phyloP scores from a whole-genome alignment of 1,140 invertebrate species.

The Globodera rostochiensis region DNA sequence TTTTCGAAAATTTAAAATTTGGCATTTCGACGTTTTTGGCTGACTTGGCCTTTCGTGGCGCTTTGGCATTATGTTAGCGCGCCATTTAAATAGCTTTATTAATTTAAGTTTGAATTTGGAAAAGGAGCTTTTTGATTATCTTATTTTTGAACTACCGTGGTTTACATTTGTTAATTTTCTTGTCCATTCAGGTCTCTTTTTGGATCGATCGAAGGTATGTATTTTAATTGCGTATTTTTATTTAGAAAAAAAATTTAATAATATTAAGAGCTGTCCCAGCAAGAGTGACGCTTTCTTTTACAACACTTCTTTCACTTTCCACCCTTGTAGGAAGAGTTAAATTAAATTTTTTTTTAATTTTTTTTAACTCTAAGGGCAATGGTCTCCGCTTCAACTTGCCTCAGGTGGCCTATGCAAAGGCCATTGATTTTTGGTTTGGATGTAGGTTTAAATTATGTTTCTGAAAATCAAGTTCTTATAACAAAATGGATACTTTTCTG shows the following conservation, averaged over 20 bases:
- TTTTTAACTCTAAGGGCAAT: conserved; percentile 36
- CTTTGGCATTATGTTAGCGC: too few relatives aligned
- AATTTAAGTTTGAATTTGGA: too few relatives aligned
- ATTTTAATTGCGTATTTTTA: not conserved
- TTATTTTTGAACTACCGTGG: too few relatives aligned
- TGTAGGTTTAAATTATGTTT: conserved; percentile 18
- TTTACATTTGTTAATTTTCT: not conserved
- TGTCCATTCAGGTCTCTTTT: conserved; percentile 55
- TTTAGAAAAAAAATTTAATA: not conserved
- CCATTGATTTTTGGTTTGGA: conserved; percentile 55
- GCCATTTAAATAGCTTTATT: too few relatives aligned
- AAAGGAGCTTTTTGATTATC: too few relatives aligned
- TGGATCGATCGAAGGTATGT: conserved; percentile 62
- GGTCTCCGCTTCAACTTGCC: conserved; percentile 50
- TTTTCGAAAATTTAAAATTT: too few relatives aligned
- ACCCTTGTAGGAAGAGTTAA: conserved; percentile 46
- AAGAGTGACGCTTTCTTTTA: conserved; percentile 61
- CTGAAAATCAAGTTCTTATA: too few relatives aligned
- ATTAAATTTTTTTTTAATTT: too few relatives aligned
- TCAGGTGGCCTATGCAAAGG: conserved; percentile 52
- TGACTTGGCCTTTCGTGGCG: too few relatives aligned
- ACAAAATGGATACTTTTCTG: too few relatives aligned
- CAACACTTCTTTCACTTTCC: conserved; percentile 59
- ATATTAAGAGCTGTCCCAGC: conserved; percentile 59
- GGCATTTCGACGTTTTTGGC: too few relatives aligned